Evolutionary conservation across 2,888 invertebrate genomes (phyloP).

Genomic region (Pollenia labialis): DNA sequence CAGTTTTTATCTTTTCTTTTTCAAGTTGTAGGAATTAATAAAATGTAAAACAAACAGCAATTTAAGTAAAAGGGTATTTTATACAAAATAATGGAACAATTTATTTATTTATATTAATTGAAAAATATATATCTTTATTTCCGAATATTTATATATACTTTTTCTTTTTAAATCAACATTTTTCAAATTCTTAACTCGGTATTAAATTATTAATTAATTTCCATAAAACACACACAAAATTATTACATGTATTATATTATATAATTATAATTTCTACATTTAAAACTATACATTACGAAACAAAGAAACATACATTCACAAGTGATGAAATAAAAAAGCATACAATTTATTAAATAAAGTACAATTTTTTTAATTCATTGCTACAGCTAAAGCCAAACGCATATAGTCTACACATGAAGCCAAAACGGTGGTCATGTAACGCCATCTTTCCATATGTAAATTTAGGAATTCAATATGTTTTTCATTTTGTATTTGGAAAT

Average conservation of each 20-base stretch:
- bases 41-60: conserved; percentile 38
- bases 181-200: conserved; percentile 18
- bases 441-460: conserved; percentile 79
- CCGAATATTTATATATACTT: conserved; percentile 50
- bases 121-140: conserved; percentile 46
- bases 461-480: conserved; percentile 75
- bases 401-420: conserved; percentile 80
- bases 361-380: conserved; percentile 61
- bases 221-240: conserved; percentile 26
- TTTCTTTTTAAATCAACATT: conserved; percentile 35
- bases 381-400: conserved; percentile 77
- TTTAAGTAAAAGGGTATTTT: conserved; percentile 57
- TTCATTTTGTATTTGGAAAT: conserved; percentile 76
- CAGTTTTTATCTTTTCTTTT: conserved; percentile 43
- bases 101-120: conserved; percentile 36
- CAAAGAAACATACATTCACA: conserved; percentile 47
- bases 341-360: conserved; percentile 41
- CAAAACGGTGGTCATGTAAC: conserved; percentile 76
- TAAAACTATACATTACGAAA: conserved; percentile 32
- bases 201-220: conserved; percentile 43
- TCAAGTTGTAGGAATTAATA: conserved; percentile 32
- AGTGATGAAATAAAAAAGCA: conserved; percentile 58
- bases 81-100: conserved; percentile 52
- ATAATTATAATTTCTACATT: conserved; percentile 55
- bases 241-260: conserved; percentile 63